Conservation (phyloP, 2,113 vertebrate genomes). For the Mugil cephalus region DNA sequence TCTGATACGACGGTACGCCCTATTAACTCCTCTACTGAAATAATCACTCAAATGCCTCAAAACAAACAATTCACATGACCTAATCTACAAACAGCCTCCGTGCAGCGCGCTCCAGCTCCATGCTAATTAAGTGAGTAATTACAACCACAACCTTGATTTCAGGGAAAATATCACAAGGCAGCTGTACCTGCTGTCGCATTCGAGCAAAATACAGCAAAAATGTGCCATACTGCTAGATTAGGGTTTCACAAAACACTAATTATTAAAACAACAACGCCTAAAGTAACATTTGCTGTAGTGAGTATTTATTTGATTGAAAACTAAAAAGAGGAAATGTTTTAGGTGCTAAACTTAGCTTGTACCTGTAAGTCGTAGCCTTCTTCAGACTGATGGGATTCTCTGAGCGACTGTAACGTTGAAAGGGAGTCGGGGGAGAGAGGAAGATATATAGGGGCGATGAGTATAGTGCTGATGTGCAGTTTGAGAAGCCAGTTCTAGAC, state of each 20-base stretch:
- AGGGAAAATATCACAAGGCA: neutral
- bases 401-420: constrained; percentile 27
- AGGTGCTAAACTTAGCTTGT: constrained; percentile 10
- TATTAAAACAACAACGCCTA: neutral
- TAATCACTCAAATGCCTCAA: constrained; percentile 14
- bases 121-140: constrained; percentile 21
- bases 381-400: constrained; percentile 15
- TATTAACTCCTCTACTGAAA: neutral
- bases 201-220: neutral
- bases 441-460: constrained; percentile 37
- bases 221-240: neutral
- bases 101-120: neutral
- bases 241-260: constrained; percentile 10
- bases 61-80: neutral
- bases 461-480: constrained; percentile 64
- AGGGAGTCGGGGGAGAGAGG: constrained; percentile 6
- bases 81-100: neutral
- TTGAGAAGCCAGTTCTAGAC: constrained; percentile 43
- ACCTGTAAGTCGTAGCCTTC: neutral
- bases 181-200: constrained; percentile 8
- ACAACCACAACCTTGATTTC: constrained; percentile 1
- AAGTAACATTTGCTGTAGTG: neutral
- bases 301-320: neutral
- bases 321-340: neutral
- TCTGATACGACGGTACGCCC: neutral